Evolutionary conservation across 2,888 invertebrate genomes (phyloP).

Genomic region (Xiphydria camelus): DNA sequence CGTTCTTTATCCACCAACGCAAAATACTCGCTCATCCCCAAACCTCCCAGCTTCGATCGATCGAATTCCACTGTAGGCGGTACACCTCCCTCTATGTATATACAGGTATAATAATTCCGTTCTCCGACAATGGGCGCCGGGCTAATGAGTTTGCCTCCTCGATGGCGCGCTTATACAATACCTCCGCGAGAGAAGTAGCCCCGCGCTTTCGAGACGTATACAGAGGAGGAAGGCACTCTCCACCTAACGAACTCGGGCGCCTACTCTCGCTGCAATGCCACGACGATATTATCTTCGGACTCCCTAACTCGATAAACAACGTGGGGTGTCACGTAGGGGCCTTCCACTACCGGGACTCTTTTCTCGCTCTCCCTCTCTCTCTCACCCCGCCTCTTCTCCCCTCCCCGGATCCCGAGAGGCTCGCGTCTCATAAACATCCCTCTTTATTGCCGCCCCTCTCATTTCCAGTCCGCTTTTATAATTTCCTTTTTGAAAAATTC

Average conservation of each 20-base stretch:
- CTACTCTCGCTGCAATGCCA: conserved; percentile 19
- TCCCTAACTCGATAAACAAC: conserved; percentile 50
- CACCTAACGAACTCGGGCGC: conserved; percentile 5
- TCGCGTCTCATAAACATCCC: conserved; percentile 54
- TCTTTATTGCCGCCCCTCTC: conserved; percentile 52
- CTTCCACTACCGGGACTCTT: conserved; percentile 14
- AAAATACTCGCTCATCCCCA: too few relatives aligned
- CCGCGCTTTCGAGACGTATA: too few relatives aligned
- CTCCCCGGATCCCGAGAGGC: conserved; percentile 36
- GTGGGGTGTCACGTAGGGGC: conserved; percentile 44
- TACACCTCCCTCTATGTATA: too few relatives aligned
- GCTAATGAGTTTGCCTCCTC: too few relatives aligned
- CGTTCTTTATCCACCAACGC: too few relatives aligned
- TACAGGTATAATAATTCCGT: too few relatives aligned
- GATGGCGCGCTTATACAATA: too few relatives aligned
- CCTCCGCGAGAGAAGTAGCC: too few relatives aligned
- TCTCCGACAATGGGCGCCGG: too few relatives aligned
- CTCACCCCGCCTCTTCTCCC: conserved; percentile 6
- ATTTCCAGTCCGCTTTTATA: conserved; percentile 52
- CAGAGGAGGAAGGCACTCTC: too few relatives aligned
- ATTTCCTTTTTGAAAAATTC: conserved; percentile 50
- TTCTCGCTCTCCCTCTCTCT: conserved; percentile 4
- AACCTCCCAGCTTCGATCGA: too few relatives aligned
- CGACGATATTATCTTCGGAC: conserved; percentile 44
- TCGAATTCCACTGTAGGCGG: too few relatives aligned